Conservation (phyloP, 2,888 invertebrate species). For the Yponomeuta sedellus region DNA sequence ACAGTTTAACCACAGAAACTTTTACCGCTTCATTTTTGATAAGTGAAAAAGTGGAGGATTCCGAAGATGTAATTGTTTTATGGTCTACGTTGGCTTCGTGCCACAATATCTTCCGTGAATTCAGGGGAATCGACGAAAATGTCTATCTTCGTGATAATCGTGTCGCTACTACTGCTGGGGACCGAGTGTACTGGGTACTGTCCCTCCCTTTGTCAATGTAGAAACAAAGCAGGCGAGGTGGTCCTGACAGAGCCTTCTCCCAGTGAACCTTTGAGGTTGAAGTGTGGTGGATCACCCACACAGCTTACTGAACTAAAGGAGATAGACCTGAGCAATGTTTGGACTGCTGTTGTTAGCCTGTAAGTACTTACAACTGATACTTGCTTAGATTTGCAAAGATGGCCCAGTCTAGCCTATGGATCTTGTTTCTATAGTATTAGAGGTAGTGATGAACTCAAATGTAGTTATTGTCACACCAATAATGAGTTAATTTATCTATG, state of each 20-base stretch:
- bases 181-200: conserved; percentile 47
- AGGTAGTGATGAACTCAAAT: no score
- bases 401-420: neutral
- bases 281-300: conserved; percentile 78
- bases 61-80: conserved; percentile 67
- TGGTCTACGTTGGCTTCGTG: conserved; percentile 64
- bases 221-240: conserved; percentile 73
- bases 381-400: neutral
- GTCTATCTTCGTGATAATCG: conserved; percentile 46
- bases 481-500: no score
- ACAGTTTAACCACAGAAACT: neutral
- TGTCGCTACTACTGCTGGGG: conserved; percentile 42
- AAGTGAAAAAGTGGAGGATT: conserved; percentile 43
- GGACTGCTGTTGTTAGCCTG: conserved; percentile 79
- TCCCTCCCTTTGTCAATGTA: conserved; percentile 73
- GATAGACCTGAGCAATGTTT: conserved; percentile 78
- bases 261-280: conserved; percentile 77
- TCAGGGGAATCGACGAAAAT: conserved; percentile 53
- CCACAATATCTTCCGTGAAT: conserved; percentile 59
- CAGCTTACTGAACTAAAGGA: conserved; percentile 78
- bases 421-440: no score
- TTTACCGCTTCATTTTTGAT: neutral
- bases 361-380: conserved; percentile 54
- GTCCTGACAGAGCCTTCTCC: conserved; percentile 68
- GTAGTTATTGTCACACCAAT: no score